Conservation (phyloP, 2,888 invertebrate species). For the Altica lythri region DNA sequence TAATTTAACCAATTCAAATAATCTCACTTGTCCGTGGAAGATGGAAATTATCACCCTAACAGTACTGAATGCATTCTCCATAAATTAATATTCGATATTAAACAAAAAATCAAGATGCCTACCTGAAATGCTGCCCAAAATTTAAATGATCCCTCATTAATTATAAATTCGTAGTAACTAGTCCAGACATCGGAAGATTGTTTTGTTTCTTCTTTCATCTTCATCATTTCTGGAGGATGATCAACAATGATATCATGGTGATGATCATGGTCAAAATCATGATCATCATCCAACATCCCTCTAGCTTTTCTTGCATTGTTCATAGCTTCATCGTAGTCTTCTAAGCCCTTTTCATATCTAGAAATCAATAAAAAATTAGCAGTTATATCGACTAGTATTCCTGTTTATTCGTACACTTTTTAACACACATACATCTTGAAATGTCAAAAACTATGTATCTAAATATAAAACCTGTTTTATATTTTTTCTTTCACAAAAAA, state of each 20-base stretch:
- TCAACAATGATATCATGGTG: conserved; percentile 52
- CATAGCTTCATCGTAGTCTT: conserved; percentile 52
- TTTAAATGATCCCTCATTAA: conserved; percentile 86
- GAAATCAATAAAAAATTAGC: not conserved
- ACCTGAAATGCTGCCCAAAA: conserved; percentile 90
- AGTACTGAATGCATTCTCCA: too few relatives aligned
- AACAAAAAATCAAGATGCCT: too few relatives aligned
- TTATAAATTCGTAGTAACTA: conserved; percentile 84
- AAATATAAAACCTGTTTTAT: too few relatives aligned
- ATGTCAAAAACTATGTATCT: too few relatives aligned
- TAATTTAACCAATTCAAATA: too few relatives aligned
- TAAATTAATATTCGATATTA: too few relatives aligned
- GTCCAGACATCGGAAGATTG: conserved; percentile 74
- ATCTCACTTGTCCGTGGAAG: too few relatives aligned
- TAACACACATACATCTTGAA: too few relatives aligned
- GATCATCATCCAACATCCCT: conserved; percentile 59
- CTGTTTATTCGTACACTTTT: too few relatives aligned
- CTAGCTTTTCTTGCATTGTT: conserved; percentile 46
- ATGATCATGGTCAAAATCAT: conserved; percentile 61
- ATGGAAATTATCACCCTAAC: too few relatives aligned
- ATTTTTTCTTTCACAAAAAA: too few relatives aligned
- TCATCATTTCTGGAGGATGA: conserved; percentile 58
- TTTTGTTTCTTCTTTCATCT: conserved; percentile 59
- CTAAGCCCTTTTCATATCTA: conserved; percentile 51
- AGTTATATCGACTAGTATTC: not conserved